Base-by-base conservation (phyloP, 2,888 invertebrate genomes). In the Tiliacea aurago region DNA sequence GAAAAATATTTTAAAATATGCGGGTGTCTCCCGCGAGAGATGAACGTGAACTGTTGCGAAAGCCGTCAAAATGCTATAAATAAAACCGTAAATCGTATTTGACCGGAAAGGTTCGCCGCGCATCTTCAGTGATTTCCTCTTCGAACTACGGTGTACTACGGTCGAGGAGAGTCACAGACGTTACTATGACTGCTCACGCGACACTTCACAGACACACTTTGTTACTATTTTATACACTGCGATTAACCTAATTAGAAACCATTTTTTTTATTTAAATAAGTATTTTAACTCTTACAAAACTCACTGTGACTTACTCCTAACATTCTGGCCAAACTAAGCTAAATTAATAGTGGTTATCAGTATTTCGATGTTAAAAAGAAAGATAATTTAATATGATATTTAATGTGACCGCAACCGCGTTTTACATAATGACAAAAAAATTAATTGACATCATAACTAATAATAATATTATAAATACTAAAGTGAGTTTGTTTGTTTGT, bases 31-130 rank as follows among this genome's bases (percentile, higher is more conserved):
- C 80, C 79, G 73, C 87, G 86, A 88, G 84, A 89, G 91, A 88
- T 91, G 87, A 87, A 84, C 88, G 88, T 87, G 84, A 70, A 94
- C 94, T 94, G 93, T 91, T 90, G 90, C 89, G 90, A 90, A 90
- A 91, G 88, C 85, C 87, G 84, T 81, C 85, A 81, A 86, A 90
- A 87, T 87, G 85, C 85, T 86, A 84, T 87, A 88, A 84, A 84
- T 88, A 85, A 80, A 65, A 78, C 67, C 76, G 78, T 81, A 61
- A 80, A 81, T 61, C 59, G 66, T 78, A 74, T 76, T 80, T 78
- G 76, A 80, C 80, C 84, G 78, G 81, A 80, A 86, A 83, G 73
- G 64, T 63, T 76, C 56, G 64, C 10, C 18, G 59, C 73, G 71
- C 87, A 81, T 85, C 87, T 85, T 85, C 75, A 73, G 72, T 33